Percentiles rank a stretch among this genome's conserved stretches.
These are phyloP conservation scores for Phoeniculus purpureus DNA, from an alignment of 2,797 vertebrate genomes.

Conservation along the genomic window DNA sequence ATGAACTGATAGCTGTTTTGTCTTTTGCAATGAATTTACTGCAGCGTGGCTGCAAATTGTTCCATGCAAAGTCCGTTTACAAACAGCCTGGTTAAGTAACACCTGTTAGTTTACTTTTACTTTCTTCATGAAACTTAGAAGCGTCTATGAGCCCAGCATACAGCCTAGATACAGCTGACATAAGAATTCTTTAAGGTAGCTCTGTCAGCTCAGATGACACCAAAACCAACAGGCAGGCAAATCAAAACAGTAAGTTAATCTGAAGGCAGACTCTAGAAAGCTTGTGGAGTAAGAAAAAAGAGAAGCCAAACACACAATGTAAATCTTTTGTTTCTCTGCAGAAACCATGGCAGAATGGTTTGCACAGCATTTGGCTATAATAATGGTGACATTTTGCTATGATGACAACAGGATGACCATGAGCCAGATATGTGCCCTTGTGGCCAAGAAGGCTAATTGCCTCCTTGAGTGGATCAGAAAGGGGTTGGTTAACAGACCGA, in stretches of 20 bases:
- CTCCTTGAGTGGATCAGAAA: too few species aligned
- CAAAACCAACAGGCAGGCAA: slow-evolving; percentile 2
- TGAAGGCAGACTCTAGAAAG: neutral
- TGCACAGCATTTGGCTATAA: neutral
- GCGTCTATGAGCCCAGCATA: neutral
- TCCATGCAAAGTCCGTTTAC: neutral
- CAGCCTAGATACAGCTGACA: neutral
- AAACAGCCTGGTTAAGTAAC: slow-evolving; percentile 1
- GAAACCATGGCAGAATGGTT: neutral
- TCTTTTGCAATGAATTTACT: neutral
- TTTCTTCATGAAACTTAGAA: neutral
- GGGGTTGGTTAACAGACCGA: too few species aligned
- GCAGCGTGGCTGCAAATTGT: neutral
- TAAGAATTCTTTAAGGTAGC: neutral
- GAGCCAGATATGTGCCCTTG: too few species aligned
- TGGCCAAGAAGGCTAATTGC: too few species aligned
- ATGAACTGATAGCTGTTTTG: neutral
- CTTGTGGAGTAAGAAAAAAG: neutral
- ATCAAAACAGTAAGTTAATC: slow-evolving; percentile 19
- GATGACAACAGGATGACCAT: too few species aligned
- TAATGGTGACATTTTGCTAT: slow-evolving; percentile 18
- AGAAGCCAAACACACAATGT: accelerated
- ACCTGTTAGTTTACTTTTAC: neutral
- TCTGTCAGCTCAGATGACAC: neutral
- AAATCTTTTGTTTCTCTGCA: neutral